phyloP scores from a whole-genome alignment of 2,113 vertebrate genomes.

The Nothocercus julius region DNA sequence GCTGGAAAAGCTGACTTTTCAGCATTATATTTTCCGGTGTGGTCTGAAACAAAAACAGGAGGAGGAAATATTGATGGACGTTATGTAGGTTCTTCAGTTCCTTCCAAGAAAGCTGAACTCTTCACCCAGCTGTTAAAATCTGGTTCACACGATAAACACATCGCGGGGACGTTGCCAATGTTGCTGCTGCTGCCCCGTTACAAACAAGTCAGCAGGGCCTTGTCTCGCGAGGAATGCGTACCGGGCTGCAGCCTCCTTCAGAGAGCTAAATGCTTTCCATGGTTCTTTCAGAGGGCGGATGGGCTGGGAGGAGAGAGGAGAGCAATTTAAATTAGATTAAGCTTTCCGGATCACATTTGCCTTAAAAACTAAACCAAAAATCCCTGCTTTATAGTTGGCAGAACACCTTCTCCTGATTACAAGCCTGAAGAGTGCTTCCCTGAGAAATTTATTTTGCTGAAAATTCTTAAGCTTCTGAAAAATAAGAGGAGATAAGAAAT shows the following conservation, averaged over 20 bases:
- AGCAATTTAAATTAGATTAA: neutral
- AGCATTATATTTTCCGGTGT: neutral
- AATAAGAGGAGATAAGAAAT: neutral
- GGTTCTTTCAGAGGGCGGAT: neutral
- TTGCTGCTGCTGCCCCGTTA: neutral
- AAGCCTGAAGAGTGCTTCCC: neutral
- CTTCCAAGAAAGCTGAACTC: neutral
- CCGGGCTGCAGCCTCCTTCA: neutral
- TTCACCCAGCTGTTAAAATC: neutral
- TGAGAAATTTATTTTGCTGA: neutral
- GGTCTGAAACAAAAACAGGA: neutral
- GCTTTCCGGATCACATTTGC: neutral
- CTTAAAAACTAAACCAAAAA: neutral
- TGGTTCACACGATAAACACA: neutral
- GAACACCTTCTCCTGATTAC: neutral
- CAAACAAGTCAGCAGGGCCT: neutral
- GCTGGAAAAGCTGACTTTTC: neutral
- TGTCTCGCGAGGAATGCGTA: neutral
- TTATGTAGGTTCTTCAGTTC: neutral
- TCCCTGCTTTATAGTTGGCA: neutral
- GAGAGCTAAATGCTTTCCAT: neutral
- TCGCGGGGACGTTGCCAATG: rapidly evolving
- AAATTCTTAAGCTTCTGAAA: neutral
- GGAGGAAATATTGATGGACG: neutral
- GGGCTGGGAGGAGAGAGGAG: neutral